Base-by-base conservation (phyloP, 1,140 invertebrate species). In the Anastrepha obliqua region DNA sequence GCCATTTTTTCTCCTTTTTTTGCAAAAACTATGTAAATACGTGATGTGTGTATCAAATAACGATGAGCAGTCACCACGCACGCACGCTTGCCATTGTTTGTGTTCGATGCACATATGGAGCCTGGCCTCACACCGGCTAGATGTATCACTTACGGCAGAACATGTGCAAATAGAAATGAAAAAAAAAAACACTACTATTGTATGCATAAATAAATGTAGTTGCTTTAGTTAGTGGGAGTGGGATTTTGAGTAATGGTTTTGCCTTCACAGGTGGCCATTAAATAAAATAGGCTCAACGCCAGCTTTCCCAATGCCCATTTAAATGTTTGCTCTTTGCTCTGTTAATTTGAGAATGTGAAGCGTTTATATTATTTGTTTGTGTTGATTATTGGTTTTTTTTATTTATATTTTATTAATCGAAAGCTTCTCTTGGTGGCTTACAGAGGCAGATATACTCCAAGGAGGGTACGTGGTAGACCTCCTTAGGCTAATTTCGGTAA, bases 11-110 rank as follows among this genome's bases (percentile, higher is more conserved):
- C 20, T 29, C 6, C 51, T 55, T 7, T 55, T 55, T 9, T 7
- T 9, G n/a, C 74, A 81, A 74, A 51, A 70, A 6, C 39, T 62
- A 67, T 67, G 64, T 78, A 78, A 51, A 51, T 81, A 81, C 44
- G 74, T 55, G 51, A 81, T 81, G 20, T 81, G 74, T 6, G 15
- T 55, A 55, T 58, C 6, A 29, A 51, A 81, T 81, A 51, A 8
- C 51, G 13, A 8, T 17, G 67, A 47, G 44, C 42, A 74, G 67
- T 74, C 67, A 39, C 51, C 67, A 39, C 51, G 39, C 4, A n/a
- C 67, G 15, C 67, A 6, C 15, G 42, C 67, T 44, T 6, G 67
- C 15, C 5, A 47, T 74, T 44, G 29, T 74, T 70, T 15, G 67
- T 44, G 42, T 74, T 47, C 15, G 3, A 74, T 15, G 42, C 42